Conservation (phyloP, 1,140 invertebrate genomes). For the Aethina tumida region DNA sequence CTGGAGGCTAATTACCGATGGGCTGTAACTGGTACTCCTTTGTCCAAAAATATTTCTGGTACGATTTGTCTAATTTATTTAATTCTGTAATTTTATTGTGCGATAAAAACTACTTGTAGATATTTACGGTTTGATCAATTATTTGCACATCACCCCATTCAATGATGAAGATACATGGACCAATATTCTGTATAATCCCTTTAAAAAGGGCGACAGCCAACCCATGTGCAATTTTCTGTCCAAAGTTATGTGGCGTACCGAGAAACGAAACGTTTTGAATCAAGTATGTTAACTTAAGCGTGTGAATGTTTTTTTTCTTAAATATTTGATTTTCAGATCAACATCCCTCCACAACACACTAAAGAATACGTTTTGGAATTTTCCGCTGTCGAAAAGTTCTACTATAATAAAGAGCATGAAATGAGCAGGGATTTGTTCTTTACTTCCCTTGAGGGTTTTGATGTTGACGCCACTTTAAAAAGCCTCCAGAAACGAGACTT, state of each 20-base stretch:
- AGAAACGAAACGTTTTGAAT: constrained; percentile 53
- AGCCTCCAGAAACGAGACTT: constrained; percentile 28
- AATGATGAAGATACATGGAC: constrained; percentile 44
- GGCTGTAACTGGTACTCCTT: constrained; percentile 71
- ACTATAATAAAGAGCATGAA: constrained; percentile 42
- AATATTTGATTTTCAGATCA: constrained; percentile 26
- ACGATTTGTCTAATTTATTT: constrained; percentile 9
- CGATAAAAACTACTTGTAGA: constrained; percentile 36
- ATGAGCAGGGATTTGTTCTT: constrained; percentile 28
- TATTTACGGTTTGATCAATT: constrained; percentile 60
- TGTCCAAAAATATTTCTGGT: constrained; percentile 53
- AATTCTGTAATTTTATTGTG: not conserved
- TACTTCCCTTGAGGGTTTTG: constrained; percentile 19
- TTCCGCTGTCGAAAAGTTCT: constrained; percentile 43
- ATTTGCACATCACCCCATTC: constrained; percentile 54
- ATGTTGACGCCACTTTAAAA: constrained; percentile 24
- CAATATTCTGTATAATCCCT: constrained; percentile 45
- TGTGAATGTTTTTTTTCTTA: too few species aligned
- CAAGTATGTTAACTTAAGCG: constrained; percentile 21
- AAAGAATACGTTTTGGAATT: constrained; percentile 38
- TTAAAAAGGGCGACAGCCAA: constrained; percentile 37
- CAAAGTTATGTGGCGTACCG: constrained; percentile 58
- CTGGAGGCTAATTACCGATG: constrained; percentile 54
- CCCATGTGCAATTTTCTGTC: constrained; percentile 45
- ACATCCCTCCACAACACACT: constrained; percentile 40